phyloP scores from a whole-genome alignment of 2,888 invertebrate genomes.

The Drosophila pullipes region DNA sequence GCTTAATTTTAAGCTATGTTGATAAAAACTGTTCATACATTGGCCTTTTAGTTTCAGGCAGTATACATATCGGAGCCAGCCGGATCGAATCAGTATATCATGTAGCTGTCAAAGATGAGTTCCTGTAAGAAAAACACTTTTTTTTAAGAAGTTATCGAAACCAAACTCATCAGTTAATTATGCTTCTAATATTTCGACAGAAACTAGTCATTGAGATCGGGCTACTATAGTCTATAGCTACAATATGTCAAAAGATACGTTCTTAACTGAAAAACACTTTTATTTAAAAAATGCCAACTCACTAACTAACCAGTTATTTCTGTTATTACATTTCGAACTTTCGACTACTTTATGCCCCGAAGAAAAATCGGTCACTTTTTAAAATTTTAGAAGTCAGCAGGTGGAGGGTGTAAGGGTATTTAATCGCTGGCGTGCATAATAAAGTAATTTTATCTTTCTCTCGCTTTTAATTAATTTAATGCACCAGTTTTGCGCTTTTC shows the following conservation, averaged over 20 bases:
- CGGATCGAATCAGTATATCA: not conserved
- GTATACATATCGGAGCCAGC: not conserved
- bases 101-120: not conserved
- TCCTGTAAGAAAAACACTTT: not conserved
- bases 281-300: not conserved
- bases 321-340: not conserved
- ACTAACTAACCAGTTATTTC: not conserved
- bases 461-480: conserved; percentile 80
- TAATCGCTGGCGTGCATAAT: not conserved
- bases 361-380: not conserved
- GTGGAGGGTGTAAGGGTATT: not conserved
- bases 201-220: not conserved
- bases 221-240: not conserved
- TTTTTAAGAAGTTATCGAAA: not conserved
- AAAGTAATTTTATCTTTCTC: not conserved
- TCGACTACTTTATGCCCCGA: not conserved
- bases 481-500: conserved; percentile 71
- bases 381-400: not conserved
- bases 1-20: not conserved
- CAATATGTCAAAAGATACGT: not conserved
- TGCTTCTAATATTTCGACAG: not conserved
- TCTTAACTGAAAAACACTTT: not conserved
- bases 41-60: not conserved
- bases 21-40: not conserved
- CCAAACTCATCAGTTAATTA: not conserved